Conservation (phyloP, 1,140 invertebrate genomes). For the Caerostris extrusa region DNA sequence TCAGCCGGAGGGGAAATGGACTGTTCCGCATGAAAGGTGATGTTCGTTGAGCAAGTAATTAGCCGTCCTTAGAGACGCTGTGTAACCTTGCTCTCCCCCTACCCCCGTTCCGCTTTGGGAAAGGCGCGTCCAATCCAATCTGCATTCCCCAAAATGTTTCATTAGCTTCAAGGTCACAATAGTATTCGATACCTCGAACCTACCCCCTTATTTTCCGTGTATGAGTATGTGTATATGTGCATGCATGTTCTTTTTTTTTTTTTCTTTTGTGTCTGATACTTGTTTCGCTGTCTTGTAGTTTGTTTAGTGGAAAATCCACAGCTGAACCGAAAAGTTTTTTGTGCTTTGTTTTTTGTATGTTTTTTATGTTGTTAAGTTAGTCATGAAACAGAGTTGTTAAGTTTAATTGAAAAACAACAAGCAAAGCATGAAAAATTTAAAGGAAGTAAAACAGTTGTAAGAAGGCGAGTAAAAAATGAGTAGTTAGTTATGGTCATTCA, state of each 20-base stretch:
- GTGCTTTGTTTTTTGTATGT: too few relatives aligned
- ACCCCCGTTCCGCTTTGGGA: background rate
- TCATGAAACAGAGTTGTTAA: too few relatives aligned
- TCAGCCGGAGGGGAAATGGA: background rate
- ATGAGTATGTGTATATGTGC: background rate
- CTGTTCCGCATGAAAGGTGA: conserved; percentile 11
- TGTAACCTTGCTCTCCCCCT: background rate
- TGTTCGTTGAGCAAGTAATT: conserved; percentile 24
- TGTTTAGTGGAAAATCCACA: background rate
- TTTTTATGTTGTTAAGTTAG: too few relatives aligned
- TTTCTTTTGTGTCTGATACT: background rate
- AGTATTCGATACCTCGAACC: background rate
- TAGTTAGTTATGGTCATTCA: too few relatives aligned
- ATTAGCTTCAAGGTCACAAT: conserved; percentile 22
- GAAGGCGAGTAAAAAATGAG: too few relatives aligned
- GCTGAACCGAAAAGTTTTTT: background rate
- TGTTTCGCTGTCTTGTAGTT: background rate
- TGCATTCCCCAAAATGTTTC: background rate
- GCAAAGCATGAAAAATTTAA: too few relatives aligned
- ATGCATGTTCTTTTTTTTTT: background rate
- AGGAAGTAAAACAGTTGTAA: too few relatives aligned
- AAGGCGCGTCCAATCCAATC: conserved; percentile 34
- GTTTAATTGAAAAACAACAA: too few relatives aligned
- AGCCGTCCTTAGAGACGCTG: conserved; percentile 3
- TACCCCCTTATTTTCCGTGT: background rate